Evolutionary conservation across 1,140 invertebrate genomes (phyloP).

Genomic region (Papilio machaon): DNA sequence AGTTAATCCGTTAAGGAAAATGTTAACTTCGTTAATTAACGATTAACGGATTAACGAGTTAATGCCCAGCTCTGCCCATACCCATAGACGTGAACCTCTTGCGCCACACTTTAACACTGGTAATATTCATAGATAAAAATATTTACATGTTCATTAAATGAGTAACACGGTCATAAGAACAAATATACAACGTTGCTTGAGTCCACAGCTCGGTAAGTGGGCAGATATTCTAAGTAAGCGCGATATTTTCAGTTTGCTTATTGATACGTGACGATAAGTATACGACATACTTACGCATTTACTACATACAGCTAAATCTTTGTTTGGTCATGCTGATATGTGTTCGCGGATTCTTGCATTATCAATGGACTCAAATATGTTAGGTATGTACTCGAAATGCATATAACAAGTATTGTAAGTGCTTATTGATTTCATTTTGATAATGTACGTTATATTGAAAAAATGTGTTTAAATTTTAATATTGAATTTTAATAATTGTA

Average conservation of each 20-base stretch:
- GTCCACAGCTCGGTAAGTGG: constrained; percentile 45
- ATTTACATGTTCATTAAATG: constrained; percentile 27
- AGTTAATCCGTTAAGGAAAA: too few relatives aligned
- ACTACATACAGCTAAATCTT: constrained; percentile 53
- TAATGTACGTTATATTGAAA: background rate
- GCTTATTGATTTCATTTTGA: background rate
- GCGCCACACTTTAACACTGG: background rate
- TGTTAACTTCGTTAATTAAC: too few relatives aligned
- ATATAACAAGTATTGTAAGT: constrained; percentile 19
- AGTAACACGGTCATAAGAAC: constrained; percentile 37
- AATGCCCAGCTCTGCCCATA: too few relatives aligned
- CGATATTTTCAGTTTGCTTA: constrained; percentile 65
- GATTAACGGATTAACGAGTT: too few relatives aligned
- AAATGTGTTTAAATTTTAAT: constrained; percentile 3
- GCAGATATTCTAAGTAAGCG: constrained; percentile 62
- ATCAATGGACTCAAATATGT: constrained; percentile 20
- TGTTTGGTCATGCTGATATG: constrained; percentile 61
- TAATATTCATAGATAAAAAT: constrained; percentile 15
- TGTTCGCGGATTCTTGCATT: constrained; percentile 58
- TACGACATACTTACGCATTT: constrained; percentile 51
- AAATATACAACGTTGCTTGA: constrained; percentile 28
- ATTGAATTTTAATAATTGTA: background rate
- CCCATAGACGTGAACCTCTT: background rate
- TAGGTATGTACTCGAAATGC: constrained; percentile 25
- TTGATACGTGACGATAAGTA: constrained; percentile 64